Conservation (phyloP, 1,140 invertebrate species). For the Kradibia gibbosae region DNA sequence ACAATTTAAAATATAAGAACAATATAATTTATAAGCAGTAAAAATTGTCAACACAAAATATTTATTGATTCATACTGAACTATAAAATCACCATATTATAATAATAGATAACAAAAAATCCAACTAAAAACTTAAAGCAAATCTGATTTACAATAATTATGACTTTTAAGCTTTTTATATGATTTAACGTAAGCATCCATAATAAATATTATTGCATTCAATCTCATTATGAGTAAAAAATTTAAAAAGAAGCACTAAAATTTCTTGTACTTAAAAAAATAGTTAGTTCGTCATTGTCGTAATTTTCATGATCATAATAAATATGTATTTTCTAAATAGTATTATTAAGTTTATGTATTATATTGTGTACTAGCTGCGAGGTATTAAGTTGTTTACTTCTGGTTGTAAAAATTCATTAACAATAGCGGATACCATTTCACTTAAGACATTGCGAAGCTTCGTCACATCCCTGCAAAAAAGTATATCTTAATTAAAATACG, state of each 20-base stretch:
- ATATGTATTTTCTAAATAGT: background rate
- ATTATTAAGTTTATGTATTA: background rate
- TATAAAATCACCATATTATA: constrained; percentile 22
- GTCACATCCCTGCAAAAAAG: constrained; percentile 78
- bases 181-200: background rate
- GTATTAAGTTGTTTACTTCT: constrained; percentile 79
- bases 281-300: background rate
- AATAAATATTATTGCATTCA: constrained; percentile 20
- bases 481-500: constrained; percentile 12
- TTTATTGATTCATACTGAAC: constrained; percentile 40
- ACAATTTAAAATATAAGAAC: background rate
- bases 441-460: constrained; percentile 76
- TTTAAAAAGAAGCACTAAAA: background rate
- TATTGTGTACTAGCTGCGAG: constrained; percentile 56
- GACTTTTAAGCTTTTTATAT: background rate
- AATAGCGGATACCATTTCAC: constrained; percentile 85
- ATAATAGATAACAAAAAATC: background rate
- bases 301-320: constrained; percentile 7
- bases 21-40: background rate
- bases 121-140: background rate
- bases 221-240: constrained; percentile 11
- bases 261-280: background rate
- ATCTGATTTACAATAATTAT: constrained; percentile 27
- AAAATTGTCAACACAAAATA: constrained; percentile 26
- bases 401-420: constrained; percentile 88